Percentiles rank a stretch among this genome's conserved stretches.
Evolutionary conservation across 2,888 invertebrate species (phyloP).

Genomic region (Lasius fuliginosus): DNA sequence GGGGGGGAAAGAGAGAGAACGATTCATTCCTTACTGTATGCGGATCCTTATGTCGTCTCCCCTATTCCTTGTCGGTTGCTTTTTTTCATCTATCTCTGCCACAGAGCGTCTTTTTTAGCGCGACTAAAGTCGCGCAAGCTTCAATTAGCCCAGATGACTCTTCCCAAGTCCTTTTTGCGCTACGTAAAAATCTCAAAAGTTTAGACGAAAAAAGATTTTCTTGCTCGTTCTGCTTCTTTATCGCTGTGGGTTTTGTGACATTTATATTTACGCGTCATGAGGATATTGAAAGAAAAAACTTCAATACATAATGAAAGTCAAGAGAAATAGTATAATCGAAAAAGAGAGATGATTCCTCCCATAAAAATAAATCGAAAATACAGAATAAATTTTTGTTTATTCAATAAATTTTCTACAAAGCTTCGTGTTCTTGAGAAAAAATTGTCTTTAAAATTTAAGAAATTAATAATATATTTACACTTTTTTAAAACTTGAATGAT

Average conservation of each 20-base stretch:
- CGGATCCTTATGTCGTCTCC: slow-evolving; percentile 41
- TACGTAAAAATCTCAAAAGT: slow-evolving; percentile 25
- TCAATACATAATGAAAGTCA: neutral
- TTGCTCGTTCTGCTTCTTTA: neutral
- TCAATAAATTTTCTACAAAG: too few species aligned
- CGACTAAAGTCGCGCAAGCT: slow-evolving; percentile 34
- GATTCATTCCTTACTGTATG: slow-evolving; percentile 36
- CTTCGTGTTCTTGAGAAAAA: too few species aligned
- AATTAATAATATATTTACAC: too few species aligned
- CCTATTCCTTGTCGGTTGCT: slow-evolving; percentile 24
- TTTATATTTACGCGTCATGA: neutral
- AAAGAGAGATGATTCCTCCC: too few species aligned
- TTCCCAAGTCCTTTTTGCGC: neutral
- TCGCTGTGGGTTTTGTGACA: neutral
- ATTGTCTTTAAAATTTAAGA: too few species aligned
- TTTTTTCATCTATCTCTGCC: slow-evolving; percentile 10
- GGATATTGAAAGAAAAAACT: neutral
- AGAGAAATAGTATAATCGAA: too few species aligned
- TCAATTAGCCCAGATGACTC: slow-evolving; percentile 30
- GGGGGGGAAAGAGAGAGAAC: neutral
- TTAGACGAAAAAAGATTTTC: neutral
- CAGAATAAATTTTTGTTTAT: too few species aligned
- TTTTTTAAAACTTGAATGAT: too few species aligned
- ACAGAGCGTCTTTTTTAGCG: neutral
- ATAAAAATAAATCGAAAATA: too few species aligned